Conservation (phyloP, 2,113 vertebrate genomes). For the Seriola quinqueradiata region DNA sequence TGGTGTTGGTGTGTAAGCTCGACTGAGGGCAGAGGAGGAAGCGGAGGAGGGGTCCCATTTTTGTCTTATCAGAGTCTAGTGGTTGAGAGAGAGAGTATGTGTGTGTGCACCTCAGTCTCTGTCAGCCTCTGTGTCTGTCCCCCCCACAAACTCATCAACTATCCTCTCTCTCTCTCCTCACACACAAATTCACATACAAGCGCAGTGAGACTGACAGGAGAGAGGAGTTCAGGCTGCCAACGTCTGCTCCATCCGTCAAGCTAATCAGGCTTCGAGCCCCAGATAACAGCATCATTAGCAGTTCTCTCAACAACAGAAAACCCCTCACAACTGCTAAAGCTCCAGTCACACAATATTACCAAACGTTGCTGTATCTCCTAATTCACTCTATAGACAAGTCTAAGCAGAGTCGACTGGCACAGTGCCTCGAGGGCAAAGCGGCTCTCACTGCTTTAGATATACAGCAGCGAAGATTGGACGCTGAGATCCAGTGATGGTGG, state of each 20-base stretch:
- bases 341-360: slow-evolving; percentile 61
- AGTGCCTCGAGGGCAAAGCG: slow-evolving; percentile 44
- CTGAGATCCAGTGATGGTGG: not conserved
- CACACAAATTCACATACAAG: slow-evolving; percentile 33
- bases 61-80: not conserved
- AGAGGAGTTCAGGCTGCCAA: slow-evolving; percentile 57
- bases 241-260: slow-evolving; percentile 60
- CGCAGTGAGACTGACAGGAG: slow-evolving; percentile 38
- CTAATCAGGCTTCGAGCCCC: slow-evolving; percentile 69
- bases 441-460: slow-evolving; percentile 27
- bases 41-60: slow-evolving; percentile 29
- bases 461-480: slow-evolving; percentile 40
- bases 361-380: slow-evolving; percentile 52
- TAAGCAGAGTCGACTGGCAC: slow-evolving; percentile 42
- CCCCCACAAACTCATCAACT: slow-evolving; percentile 36
- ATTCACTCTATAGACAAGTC: slow-evolving; percentile 60
- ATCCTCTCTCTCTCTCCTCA: slow-evolving; percentile 30
- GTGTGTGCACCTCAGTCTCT: slow-evolving; percentile 5
- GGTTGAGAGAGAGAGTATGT: slow-evolving; percentile 1
- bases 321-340: slow-evolving; percentile 43
- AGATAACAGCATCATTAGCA: slow-evolving; percentile 74
- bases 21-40: slow-evolving; percentile 8
- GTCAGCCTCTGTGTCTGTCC: slow-evolving; percentile 32
- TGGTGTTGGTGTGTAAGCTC: slow-evolving; percentile 24
- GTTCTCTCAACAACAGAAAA: slow-evolving; percentile 51